Conservation (phyloP, 1,140 invertebrate species). For the Papilio dardanus region DNA sequence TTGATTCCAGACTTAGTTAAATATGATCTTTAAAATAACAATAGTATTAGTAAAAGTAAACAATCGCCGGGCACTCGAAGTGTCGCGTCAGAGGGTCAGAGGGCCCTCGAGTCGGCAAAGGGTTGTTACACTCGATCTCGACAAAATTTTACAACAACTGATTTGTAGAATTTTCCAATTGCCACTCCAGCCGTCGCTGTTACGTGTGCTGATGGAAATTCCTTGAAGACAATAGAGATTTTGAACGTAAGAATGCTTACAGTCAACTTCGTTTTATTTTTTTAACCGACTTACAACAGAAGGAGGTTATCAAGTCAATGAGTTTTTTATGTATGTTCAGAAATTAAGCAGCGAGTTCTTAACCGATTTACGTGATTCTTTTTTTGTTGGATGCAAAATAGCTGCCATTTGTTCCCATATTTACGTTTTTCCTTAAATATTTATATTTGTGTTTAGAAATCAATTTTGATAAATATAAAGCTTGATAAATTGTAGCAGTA, state of each 20-base stretch:
- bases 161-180: slow-evolving; percentile 68
- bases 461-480: too few relatives aligned
- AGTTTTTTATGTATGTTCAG: too few relatives aligned
- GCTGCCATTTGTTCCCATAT: too few relatives aligned
- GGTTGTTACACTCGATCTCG: slow-evolving; percentile 63
- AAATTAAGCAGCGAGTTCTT: too few relatives aligned
- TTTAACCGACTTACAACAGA: too few relatives aligned
- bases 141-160: slow-evolving; percentile 62
- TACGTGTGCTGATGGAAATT: slow-evolving; percentile 48
- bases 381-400: too few relatives aligned
- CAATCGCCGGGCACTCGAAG: slow-evolving; percentile 57
- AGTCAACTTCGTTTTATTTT: too few relatives aligned
- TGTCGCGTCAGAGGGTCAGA: slow-evolving; percentile 55
- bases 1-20: slow-evolving; percentile 33
- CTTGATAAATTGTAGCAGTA: too few relatives aligned
- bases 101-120: slow-evolving; percentile 57
- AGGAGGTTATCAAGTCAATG: too few relatives aligned
- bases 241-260: not conserved
- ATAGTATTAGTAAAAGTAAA: slow-evolving; percentile 43
- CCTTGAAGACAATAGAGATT: slow-evolving; percentile 33
- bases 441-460: too few relatives aligned
- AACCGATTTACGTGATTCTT: too few relatives aligned
- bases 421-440: too few relatives aligned
- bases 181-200: slow-evolving; percentile 47
- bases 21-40: slow-evolving; percentile 11